A percentile compares a stretch with the other conserved stretches of the same genome.
phyloP scores from a whole-genome alignment of 1,140 invertebrate genomes.

The Galleria mellonella region DNA sequence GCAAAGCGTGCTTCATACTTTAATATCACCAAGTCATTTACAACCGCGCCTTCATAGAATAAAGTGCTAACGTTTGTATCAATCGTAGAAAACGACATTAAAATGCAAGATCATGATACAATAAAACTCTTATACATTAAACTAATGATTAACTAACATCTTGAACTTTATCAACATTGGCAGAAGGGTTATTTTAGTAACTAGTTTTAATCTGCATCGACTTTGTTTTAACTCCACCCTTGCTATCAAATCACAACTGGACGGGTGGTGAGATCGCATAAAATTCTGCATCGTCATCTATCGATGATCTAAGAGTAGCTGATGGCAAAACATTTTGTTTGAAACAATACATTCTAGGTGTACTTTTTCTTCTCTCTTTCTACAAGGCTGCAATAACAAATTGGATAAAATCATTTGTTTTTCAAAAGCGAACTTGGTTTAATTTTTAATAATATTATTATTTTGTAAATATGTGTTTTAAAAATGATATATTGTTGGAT shows the following conservation, averaged over 20 bases:
- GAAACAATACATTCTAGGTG: too few species aligned
- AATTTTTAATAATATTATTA: too few species aligned
- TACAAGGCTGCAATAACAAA: too few species aligned
- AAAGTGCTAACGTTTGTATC: conserved; percentile 21
- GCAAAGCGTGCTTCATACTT: too few species aligned
- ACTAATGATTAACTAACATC: background rate
- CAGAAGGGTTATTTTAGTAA: too few species aligned
- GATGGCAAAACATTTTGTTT: background rate
- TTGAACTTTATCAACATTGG: background rate
- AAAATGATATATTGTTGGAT: too few species aligned
- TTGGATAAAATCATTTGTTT: too few species aligned
- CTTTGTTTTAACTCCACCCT: conserved; percentile 4
- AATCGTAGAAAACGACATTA: conserved; percentile 6
- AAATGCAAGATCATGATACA: conserved; percentile 18
- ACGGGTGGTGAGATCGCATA: conserved; percentile 12
- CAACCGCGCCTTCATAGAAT: conserved; percentile 19
- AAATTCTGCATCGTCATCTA: conserved; percentile 14
- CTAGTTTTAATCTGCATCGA: background rate
- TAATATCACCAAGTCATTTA: conserved; percentile 18
- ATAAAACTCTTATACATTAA: background rate
- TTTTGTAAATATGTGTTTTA: too few species aligned
- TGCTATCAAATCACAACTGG: conserved; percentile 20
- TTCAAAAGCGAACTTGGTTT: too few species aligned
- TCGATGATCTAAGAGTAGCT: background rate
- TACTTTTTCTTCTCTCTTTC: too few species aligned